Conservation (phyloP, 2,113 vertebrate species). For the Dunckerocampus dactyliophorus region DNA sequence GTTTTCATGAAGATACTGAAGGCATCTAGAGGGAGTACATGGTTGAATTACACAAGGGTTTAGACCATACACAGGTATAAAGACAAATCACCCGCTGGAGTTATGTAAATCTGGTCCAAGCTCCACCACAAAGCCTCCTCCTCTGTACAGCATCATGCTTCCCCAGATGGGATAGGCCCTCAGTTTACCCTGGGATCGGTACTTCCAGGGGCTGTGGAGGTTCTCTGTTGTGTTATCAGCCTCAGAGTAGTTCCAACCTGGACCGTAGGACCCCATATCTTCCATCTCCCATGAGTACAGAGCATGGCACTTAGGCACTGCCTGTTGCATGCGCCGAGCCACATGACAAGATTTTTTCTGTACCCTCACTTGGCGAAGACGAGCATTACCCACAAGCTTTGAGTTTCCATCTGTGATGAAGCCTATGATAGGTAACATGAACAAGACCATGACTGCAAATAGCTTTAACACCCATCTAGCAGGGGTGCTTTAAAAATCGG, state of each 20-base stretch:
- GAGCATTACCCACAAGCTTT: slow-evolving; percentile 85
- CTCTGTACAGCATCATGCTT: slow-evolving; percentile 78
- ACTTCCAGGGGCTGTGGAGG: slow-evolving; percentile 73
- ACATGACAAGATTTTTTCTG: slow-evolving; percentile 74
- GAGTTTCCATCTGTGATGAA: slow-evolving; percentile 95
- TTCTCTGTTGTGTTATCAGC: slow-evolving; percentile 50
- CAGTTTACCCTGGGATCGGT: slow-evolving; percentile 78
- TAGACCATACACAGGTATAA: background rate
- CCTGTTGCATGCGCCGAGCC: slow-evolving; percentile 59
- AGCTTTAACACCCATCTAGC: background rate
- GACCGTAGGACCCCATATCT: slow-evolving; percentile 77
- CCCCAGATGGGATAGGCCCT: slow-evolving; percentile 81
- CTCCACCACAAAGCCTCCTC: slow-evolving; percentile 85
- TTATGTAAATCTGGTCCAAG: slow-evolving; percentile 77
- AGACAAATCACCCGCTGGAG: slow-evolving; percentile 74
- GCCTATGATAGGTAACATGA: slow-evolving; percentile 63
- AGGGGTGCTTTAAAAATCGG: too few relatives aligned
- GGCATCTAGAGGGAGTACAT: slow-evolving; percentile 65
- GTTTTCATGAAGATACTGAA: slow-evolving; percentile 83
- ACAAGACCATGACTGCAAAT: background rate
- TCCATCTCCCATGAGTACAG: slow-evolving; percentile 83
- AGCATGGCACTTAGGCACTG: slow-evolving; percentile 68
- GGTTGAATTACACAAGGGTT: background rate
- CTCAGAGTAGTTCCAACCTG: slow-evolving; percentile 74
- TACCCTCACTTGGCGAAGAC: slow-evolving; percentile 87